phyloP scores from a whole-genome alignment of 2,797 vertebrate species.

The Acanthurus leucopareius region DNA sequence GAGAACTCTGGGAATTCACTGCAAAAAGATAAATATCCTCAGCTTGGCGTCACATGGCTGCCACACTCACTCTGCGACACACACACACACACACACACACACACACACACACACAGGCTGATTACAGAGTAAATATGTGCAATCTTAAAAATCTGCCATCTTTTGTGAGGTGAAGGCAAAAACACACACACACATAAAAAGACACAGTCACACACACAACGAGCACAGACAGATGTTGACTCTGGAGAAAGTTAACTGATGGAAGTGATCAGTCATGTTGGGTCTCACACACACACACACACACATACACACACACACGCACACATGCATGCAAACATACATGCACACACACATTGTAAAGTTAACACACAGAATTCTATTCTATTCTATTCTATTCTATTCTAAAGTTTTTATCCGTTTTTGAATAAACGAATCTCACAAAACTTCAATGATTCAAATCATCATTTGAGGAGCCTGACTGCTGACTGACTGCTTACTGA shows the following conservation, averaged over 20 bases:
- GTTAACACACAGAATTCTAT: too few relatives aligned
- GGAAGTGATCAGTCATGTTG: slow-evolving; percentile 74
- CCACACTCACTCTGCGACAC: slow-evolving; percentile 41
- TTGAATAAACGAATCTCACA: neutral
- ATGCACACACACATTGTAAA: too few relatives aligned
- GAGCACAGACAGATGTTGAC: slow-evolving; percentile 68
- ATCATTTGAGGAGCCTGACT: neutral
- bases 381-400: too few relatives aligned
- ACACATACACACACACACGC: slow-evolving; percentile 10
- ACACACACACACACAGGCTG: slow-evolving; percentile 44
- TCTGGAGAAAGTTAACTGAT: slow-evolving; percentile 72
- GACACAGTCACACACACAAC: too few relatives aligned
- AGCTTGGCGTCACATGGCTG: slow-evolving; percentile 70
- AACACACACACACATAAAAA: slow-evolving; percentile 21
- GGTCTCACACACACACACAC: slow-evolving; percentile 24
- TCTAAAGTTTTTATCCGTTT: too few relatives aligned
- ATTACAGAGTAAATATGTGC: slow-evolving; percentile 83
- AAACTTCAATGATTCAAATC: neutral
- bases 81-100: slow-evolving; percentile 31
- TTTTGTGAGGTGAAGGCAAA: slow-evolving; percentile 64
- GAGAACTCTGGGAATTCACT: slow-evolving; percentile 81
- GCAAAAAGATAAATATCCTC: slow-evolving; percentile 85
- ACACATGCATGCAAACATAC: neutral
- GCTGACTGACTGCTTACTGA: too few relatives aligned
- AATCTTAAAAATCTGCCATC: slow-evolving; percentile 84